phyloP scores from a whole-genome alignment of 2,113 vertebrate genomes.

The Larimichthys crocea region DNA sequence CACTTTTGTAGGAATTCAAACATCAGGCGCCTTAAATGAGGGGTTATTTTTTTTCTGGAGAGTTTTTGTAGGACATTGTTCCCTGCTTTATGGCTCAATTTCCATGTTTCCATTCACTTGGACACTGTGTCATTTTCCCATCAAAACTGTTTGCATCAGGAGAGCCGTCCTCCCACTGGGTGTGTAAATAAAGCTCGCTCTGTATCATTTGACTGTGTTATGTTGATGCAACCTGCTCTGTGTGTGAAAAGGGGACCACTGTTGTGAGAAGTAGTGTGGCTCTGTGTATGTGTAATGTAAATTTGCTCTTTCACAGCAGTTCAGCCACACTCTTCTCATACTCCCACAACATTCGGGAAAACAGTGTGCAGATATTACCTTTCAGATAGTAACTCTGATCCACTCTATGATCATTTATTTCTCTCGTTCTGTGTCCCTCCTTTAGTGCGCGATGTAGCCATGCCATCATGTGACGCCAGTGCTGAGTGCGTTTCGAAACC shows the following conservation, averaged over 20 bases:
- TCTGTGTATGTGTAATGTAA: constrained; percentile 32
- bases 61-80: constrained; percentile 70
- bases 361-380: neutral
- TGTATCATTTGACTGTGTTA: constrained; percentile 64
- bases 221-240: constrained; percentile 50
- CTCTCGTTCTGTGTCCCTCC: constrained; percentile 4
- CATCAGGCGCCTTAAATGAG: constrained; percentile 74
- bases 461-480: constrained; percentile 72
- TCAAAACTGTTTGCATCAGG: constrained; percentile 74
- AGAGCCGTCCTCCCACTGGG: constrained; percentile 62
- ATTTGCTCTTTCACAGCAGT: neutral
- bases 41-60: constrained; percentile 62
- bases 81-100: constrained; percentile 55
- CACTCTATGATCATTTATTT: neutral
- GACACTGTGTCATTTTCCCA: constrained; percentile 73
- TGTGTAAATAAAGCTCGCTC: constrained; percentile 69
- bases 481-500: constrained; percentile 73
- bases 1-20: constrained; percentile 64
- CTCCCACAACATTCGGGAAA: neutral
- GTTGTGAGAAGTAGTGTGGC: neutral
- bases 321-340: neutral
- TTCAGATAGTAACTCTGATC: neutral
- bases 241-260: constrained; percentile 26
- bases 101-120: constrained; percentile 57
- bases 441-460: constrained; percentile 87